Evolutionary conservation across 2,888 invertebrate species (phyloP), one percentile per base, ranked within the genome.

Genomic region (Drosophila acutilabella): DNA sequence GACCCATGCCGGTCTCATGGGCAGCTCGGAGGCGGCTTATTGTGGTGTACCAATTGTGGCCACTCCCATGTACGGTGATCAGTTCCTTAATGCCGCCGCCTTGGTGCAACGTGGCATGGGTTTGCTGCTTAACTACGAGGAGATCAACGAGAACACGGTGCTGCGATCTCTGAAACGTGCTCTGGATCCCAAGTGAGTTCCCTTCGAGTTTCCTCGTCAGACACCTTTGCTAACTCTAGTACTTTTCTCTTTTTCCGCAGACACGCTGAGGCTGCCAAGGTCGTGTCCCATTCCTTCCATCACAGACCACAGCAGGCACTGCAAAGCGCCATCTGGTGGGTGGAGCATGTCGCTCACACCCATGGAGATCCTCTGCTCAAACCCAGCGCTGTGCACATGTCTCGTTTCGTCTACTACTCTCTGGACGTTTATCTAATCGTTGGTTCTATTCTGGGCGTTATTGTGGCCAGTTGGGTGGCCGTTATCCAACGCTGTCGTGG

Each of bases 1-100:
- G 75, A 95, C 95, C 0, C 96, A 96, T 88, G 96, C 95, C 0
- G 96, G 96, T 0, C 94, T 96, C 82, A 93, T 96, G 80, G 95
- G 96, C 57, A 90, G 94, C 33, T 94, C 95, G 1, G 96, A 96
- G 90, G 94, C 95, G 0, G 93, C 94, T 1, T 93, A 94, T 77
- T 94, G 94, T 71, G 95, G 95, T 5, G 94, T 95, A 8, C 95
- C 96, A 0, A 93, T 95, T 59, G 90, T 96, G 8, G 92, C 94
- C 0, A 93, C 95, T 33, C 96, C 96, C 0, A 94, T 96, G 91
- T 95, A 94, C 80, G 95, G 95, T 2, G 96, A 96, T 91, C 96
- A 96, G 72, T 92, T 92, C 60, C 77, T 92, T 0, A 96, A 96
- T 84, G 92, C 94, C 0, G 94, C 94, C 0, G 93, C 94, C 0